Evolutionary conservation across 1,140 invertebrate genomes (phyloP), one percentile per base, ranked within the genome.

Genomic region (Brachionus asplanchnoidis): DNA sequence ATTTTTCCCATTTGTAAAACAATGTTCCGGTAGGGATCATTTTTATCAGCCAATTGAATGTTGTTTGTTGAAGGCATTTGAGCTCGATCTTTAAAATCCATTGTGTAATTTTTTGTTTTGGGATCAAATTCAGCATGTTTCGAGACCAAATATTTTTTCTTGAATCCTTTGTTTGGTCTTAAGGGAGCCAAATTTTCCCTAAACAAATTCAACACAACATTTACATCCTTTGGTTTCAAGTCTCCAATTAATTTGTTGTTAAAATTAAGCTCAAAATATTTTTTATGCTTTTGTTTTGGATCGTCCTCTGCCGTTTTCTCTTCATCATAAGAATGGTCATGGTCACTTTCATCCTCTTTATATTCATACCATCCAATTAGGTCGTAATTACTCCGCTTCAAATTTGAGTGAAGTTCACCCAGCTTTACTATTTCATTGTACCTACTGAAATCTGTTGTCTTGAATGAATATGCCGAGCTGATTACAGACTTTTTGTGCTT

Each of bases 51-150:
- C 26, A 80, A 40, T 65, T 80, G 78, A 28, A 80, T 14, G n/a
- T 80, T 80, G 5, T 80, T 80, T n/a, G 78, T 80, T 56, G 78
- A 80, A 7, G 78, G 44, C 56, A 80, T 17, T 56, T 65, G 8
- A 5, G 78, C 78, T 8, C 78, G 3, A 53, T 56, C 40, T 23
- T 65, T 56, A 80, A 80, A 80, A 42, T 80, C 78, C 44, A 80
- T 32, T 12, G 3, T 56, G 40, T 36, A 80, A 9, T 36, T 80
- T 80, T 80, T 80, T 20, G 78, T 53, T 8, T 56, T 40, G 4
- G 78, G 78, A 80, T 80, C 78, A 28, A 50, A 80, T 42, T 80
- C 50, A 3, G 78, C 40, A 12, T 56, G 23, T 80, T 80, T 80
- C 6, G 78, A 26, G 6, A 53, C 6, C 2, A 80, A 4, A 32